phyloP scores from a whole-genome alignment of 2,797 vertebrate genomes.

The Anisognathus igniventris region DNA sequence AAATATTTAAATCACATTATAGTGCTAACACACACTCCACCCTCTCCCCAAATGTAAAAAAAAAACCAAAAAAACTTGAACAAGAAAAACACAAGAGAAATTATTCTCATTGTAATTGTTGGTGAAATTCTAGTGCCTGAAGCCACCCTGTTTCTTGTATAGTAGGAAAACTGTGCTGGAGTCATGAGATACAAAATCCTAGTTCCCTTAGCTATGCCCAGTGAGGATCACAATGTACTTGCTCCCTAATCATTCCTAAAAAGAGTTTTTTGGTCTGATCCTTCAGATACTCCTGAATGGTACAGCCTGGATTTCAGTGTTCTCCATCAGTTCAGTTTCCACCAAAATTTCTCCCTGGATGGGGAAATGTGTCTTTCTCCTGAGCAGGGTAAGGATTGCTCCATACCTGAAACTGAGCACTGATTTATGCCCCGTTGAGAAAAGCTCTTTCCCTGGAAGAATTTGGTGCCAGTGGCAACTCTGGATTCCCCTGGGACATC shows the following conservation, averaged over 20 bases:
- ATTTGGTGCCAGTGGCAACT: background rate
- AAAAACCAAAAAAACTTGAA: background rate
- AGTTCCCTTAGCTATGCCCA: background rate
- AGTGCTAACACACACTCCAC: background rate
- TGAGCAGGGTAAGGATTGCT: background rate
- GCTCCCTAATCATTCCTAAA: background rate
- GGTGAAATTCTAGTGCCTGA: background rate
- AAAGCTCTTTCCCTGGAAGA: background rate
- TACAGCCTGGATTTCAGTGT: background rate
- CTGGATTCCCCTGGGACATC: background rate
- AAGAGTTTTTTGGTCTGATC: background rate
- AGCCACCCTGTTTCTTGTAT: rapidly evolving
- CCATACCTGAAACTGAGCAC: background rate
- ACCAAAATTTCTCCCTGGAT: background rate
- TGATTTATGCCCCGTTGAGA: rapidly evolving
- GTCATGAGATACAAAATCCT: background rate
- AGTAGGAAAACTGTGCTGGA: background rate
- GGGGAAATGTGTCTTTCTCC: background rate
- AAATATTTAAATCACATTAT: background rate
- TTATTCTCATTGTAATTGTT: background rate
- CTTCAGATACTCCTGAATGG: background rate
- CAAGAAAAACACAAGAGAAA: background rate
- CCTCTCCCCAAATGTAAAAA: background rate
- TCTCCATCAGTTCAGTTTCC: background rate
- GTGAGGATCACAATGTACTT: background rate